Percentiles rank a stretch among this genome's conserved stretches.
Evolutionary conservation across 2,888 invertebrate species (phyloP).

Genomic region (Mythimna albipuncta): DNA sequence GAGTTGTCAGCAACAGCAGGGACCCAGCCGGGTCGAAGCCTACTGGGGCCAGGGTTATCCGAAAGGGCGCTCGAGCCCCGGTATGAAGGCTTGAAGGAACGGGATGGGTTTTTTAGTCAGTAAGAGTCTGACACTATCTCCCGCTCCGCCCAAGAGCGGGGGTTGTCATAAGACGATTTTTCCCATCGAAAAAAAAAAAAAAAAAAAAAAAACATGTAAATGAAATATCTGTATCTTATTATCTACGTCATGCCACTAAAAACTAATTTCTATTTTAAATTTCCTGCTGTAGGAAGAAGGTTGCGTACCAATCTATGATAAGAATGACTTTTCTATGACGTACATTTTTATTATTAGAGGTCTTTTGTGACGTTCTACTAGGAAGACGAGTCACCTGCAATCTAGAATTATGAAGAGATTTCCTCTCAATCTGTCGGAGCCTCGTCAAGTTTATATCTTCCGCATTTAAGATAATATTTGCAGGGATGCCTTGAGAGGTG

Average conservation of each 20-base stretch:
- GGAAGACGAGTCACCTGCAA: slow-evolving; percentile 45
- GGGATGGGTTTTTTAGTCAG: too few relatives aligned
- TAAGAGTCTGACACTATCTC: too few relatives aligned
- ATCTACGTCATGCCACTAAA: background rate
- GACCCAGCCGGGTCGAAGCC: too few relatives aligned
- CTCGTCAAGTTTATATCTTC: slow-evolving; percentile 49
- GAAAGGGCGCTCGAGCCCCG: too few relatives aligned
- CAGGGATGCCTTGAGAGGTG: slow-evolving; percentile 38
- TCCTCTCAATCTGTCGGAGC: slow-evolving; percentile 34
- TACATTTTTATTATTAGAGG: slow-evolving; percentile 36
- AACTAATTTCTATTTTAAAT: slow-evolving; percentile 11
- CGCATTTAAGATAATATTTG: slow-evolving; percentile 64
- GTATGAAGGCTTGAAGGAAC: too few relatives aligned
- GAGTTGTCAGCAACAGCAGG: too few relatives aligned
- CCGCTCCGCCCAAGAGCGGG: too few relatives aligned
- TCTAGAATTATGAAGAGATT: slow-evolving; percentile 45
- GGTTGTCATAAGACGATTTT: too few relatives aligned
- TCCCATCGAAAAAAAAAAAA: too few relatives aligned
- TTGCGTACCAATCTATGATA: slow-evolving; percentile 26
- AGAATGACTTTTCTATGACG: slow-evolving; percentile 40
- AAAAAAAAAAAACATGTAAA: too few relatives aligned
- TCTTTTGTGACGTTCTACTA: slow-evolving; percentile 44
- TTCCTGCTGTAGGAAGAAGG: slow-evolving; percentile 28
- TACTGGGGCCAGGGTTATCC: too few relatives aligned
- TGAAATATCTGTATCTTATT: background rate